Conservation (phyloP, 2,888 invertebrate species). For the Tenthredo livida region DNA sequence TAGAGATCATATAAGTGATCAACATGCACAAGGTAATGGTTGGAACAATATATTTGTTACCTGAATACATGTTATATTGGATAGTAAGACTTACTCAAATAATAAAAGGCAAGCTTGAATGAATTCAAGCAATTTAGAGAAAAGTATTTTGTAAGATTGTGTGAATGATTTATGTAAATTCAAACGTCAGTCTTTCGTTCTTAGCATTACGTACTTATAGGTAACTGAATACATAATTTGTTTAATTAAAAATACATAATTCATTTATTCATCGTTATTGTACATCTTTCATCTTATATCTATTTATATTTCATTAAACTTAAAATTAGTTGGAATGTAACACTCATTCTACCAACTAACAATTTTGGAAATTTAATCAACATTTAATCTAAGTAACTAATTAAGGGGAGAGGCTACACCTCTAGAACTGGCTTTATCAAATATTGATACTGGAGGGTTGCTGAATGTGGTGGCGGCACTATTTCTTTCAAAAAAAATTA, state of each 20-base stretch:
- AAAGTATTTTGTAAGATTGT: neutral
- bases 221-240: constrained; percentile 7
- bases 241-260: neutral
- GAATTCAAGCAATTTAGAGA: neutral
- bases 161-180: neutral
- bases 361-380: constrained; percentile 45
- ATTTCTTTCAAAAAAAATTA: neutral
- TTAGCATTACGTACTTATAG: neutral
- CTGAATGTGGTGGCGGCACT: neutral
- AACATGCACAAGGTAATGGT: neutral
- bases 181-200: neutral
- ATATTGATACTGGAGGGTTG: neutral
- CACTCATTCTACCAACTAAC: constrained; percentile 45
- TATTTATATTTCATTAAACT: constrained; percentile 24
- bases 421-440: neutral
- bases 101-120: neutral
- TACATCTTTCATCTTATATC: neutral
- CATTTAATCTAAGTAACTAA: constrained; percentile 36
- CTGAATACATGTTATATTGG: neutral
- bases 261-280: neutral
- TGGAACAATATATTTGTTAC: neutral
- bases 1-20: neutral
- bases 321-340: constrained; percentile 45
- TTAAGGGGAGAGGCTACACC: neutral
- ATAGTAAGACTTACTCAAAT: neutral